These are phyloP conservation scores for Octonoba sinensis DNA, from an alignment of 2,888 invertebrate genomes.

Conservation along the genomic window DNA sequence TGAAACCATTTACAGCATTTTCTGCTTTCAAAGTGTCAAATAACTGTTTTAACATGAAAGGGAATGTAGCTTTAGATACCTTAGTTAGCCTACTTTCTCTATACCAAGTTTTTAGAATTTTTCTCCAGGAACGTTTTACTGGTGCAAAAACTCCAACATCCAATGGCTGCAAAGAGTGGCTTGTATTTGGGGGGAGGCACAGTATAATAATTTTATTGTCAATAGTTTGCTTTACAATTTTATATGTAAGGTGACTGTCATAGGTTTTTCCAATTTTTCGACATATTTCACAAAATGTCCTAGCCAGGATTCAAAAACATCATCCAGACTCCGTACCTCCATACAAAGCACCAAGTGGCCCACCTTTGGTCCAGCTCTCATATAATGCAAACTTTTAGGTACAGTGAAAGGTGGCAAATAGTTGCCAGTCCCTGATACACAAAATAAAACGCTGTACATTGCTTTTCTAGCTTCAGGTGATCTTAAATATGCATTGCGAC, in stretches of 20 bases:
- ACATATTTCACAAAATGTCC: background rate
- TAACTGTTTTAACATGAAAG: background rate
- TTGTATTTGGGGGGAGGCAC: background rate
- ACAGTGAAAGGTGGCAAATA: conserved; percentile 13
- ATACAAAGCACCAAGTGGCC: conserved; percentile 9
- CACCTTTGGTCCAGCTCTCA: conserved; percentile 24
- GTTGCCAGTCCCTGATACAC: background rate
- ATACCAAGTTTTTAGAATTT: background rate
- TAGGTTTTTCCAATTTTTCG: conserved; percentile 17
- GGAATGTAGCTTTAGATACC: background rate
- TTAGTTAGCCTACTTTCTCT: background rate
- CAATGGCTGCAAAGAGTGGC: no score
- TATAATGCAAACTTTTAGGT: conserved; percentile 13
- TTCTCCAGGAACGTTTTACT: background rate
- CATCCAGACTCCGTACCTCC: conserved; percentile 10
- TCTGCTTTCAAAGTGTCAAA: background rate
- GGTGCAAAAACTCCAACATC: background rate
- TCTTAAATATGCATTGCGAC: background rate
- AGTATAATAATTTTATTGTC: conserved; percentile 15
- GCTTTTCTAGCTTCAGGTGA: conserved; percentile 5
- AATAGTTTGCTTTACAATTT: background rate
- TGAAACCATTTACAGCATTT: conserved; percentile 2
- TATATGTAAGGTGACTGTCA: conserved; percentile 25
- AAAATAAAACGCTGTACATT: background rate
- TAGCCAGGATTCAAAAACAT: conserved; percentile 23